phyloP scores from a whole-genome alignment of 2,797 vertebrate genomes.

The Lophotriccus pileatus region DNA sequence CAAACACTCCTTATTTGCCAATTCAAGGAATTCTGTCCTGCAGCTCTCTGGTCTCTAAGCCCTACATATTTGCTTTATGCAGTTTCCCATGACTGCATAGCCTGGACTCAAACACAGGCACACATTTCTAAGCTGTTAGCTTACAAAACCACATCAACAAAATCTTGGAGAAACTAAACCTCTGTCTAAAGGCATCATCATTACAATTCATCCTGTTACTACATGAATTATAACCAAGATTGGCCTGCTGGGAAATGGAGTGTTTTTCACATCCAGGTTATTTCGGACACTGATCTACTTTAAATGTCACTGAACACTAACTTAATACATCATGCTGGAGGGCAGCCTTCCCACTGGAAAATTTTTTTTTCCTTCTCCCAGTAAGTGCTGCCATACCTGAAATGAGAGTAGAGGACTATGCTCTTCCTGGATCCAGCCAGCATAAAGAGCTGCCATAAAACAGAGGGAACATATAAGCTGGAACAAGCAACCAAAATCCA shows the following conservation, averaged over 20 bases:
- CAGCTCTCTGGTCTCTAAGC: neutral
- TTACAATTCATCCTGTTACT: neutral
- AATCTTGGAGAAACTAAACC: neutral
- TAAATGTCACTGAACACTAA: neutral
- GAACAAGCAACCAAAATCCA: neutral
- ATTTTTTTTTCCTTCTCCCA: neutral
- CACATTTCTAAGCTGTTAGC: neutral
- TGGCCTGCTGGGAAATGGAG: neutral
- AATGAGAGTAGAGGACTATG: neutral
- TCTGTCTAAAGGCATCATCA: neutral
- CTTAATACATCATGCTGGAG: neutral
- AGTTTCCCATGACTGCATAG: rapidly evolving
- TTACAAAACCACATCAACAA: neutral
- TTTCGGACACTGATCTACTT: neutral
- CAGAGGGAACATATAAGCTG: neutral
- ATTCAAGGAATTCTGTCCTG: neutral
- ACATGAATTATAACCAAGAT: neutral
- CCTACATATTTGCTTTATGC: neutral
- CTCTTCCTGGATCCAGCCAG: neutral
- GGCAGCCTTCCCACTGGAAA: neutral
- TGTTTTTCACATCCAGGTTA: neutral
- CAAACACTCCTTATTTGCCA: neutral
- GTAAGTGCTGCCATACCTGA: neutral
- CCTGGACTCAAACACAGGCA: neutral
- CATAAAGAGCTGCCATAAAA: neutral